These are phyloP conservation scores for Drosophila mimica DNA, from an alignment of 2,888 invertebrate genomes.

Conservation along the genomic window DNA sequence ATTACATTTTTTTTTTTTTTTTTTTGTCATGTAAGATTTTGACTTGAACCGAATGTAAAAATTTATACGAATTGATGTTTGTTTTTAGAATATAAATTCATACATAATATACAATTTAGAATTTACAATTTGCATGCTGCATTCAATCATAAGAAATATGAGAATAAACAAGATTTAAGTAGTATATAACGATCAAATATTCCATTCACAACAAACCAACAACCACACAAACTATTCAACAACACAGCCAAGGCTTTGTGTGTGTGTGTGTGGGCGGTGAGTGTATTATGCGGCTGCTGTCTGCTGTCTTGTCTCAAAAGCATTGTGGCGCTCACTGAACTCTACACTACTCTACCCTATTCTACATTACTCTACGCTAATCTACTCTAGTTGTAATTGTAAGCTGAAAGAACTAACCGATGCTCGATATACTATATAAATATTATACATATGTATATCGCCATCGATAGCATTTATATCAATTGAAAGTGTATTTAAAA, in stretches of 20 bases:
- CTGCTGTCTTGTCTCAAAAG: constrained; percentile 39
- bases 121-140: constrained; percentile 12
- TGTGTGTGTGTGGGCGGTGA: constrained; percentile 15
- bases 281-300: constrained; percentile 12
- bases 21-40: constrained; percentile 20
- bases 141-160: constrained; percentile 28
- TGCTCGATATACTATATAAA: constrained; percentile 33
- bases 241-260: constrained; percentile 26
- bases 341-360: constrained; percentile 4
- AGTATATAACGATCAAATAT: constrained; percentile 57
- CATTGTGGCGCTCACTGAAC: constrained; percentile 11
- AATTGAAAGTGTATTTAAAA: constrained; percentile 51
- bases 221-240: constrained; percentile 8
- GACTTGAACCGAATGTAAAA: constrained; percentile 28
- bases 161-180: constrained; percentile 50
- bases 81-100: constrained; percentile 34
- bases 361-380: constrained; percentile 13
- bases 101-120: constrained; percentile 25
- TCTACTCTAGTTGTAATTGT: constrained; percentile 44
- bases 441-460: constrained; percentile 22
- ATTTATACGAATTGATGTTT: constrained; percentile 18
- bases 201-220: constrained; percentile 36
- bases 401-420: constrained; percentile 40
- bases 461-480: constrained; percentile 54
- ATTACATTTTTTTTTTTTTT: not conserved